A percentile compares a stretch with the other conserved stretches of the same genome.
Evolutionary conservation across 1,140 invertebrate species (phyloP).

Genomic region (Luehdorfia chinensis): DNA sequence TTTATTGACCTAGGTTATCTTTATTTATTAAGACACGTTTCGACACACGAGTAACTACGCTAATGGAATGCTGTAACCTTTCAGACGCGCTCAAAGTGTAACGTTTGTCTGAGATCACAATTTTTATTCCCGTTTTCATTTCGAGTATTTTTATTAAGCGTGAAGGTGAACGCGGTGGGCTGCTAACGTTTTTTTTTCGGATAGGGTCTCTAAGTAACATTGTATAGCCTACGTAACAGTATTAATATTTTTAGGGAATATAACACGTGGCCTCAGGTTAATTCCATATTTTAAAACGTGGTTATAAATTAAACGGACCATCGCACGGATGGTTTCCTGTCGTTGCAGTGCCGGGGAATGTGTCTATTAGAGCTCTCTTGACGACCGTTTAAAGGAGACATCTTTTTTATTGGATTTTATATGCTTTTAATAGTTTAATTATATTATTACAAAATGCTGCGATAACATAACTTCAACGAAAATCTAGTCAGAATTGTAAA

Average conservation of each 20-base stretch:
- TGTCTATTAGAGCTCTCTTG: too few relatives aligned
- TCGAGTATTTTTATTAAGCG: conserved; percentile 15
- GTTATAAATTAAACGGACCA: too few relatives aligned
- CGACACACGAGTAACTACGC: conserved; percentile 12
- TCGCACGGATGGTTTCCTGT: not conserved
- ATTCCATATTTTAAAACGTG: too few relatives aligned
- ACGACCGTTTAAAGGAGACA: too few relatives aligned
- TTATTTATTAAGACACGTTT: conserved; percentile 36
- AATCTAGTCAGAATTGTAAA: conserved; percentile 15
- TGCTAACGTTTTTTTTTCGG: conserved; percentile 7
- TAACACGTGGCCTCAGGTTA: conserved; percentile 19
- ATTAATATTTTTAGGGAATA: conserved; percentile 43
- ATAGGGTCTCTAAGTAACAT: conserved; percentile 19
- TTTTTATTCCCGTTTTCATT: not conserved
- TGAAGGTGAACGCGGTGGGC: conserved; percentile 17
- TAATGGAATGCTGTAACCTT: conserved; percentile 1
- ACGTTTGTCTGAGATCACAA: not conserved
- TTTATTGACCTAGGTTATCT: conserved; percentile 48
- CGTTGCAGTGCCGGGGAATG: not conserved
- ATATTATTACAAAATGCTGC: too few relatives aligned
- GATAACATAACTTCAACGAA: not conserved
- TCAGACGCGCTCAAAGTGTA: not conserved
- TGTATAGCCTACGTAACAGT: conserved; percentile 53
- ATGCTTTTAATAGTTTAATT: too few relatives aligned
- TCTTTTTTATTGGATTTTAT: too few relatives aligned